Evolutionary conservation across 1,140 invertebrate species (phyloP), one percentile per base, ranked within the genome.

Genomic region (Eriocheir sinensis): DNA sequence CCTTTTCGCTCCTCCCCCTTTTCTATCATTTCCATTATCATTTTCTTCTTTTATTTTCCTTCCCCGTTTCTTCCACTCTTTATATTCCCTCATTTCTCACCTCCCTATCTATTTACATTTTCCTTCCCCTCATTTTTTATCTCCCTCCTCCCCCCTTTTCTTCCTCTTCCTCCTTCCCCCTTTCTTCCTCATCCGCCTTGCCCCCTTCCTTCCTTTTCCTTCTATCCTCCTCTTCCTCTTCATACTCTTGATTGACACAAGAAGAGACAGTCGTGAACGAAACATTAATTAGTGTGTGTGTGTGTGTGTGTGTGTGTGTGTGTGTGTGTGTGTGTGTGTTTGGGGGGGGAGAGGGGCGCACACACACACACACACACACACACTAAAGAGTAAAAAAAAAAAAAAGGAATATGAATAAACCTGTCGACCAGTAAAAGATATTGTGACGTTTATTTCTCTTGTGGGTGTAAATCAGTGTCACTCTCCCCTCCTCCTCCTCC

Each of bases 391-490:
- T 27, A 86, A 27, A n/a, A 86, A 4, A 36, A n/a, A 81, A 81
- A 83, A n/a, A 83, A 83, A 44, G 91, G 72, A 40, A 83, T 40
- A 92, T 81, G 80, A 81, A 92, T 81, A 81, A 92, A 92, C 6
- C 60, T 92, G 91, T 92, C 91, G 91, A 0, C 91, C 81, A 36
- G 41, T 92, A 92, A 92, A 92, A 92, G 91, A 92, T 92, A 92
- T 81, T 81, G 72, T 81, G 91, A 92, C 91, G 79, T 92, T 92
- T 92, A 92, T 92, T 92, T 83, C 79, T 44, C 36, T 41, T 30
- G 91, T 40, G 72, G 15, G 60, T 44, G 79, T 92, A 92, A 92
- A 92, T 92, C 80, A 92, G 91, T 83, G 91, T 83, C 91, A 44
- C 38, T n/a, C 6, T n/a, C 21, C 48, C 48, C 48, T 53, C 48